Base-by-base conservation (phyloP, 2,113 vertebrate species). In the Hystrix brachyura region DNA sequence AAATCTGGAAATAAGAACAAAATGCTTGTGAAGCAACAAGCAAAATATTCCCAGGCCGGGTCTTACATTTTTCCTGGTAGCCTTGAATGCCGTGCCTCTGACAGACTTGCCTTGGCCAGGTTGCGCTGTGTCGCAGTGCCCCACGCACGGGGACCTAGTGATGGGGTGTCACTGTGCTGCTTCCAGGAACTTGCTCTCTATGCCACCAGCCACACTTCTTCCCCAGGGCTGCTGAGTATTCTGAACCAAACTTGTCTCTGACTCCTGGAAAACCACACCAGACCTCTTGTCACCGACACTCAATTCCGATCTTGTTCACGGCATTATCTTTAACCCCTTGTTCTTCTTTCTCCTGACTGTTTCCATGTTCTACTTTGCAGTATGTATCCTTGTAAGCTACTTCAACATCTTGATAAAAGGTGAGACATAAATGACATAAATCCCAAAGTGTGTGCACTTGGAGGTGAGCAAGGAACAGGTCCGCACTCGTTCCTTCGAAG, bases 61-160 rank as follows among this genome's bases (percentile, higher is more conserved):
- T 43, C 19, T 12, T 17, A 3, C 21, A 53, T 29, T 65, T 57
- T 34, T 18, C 5, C 25, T 53, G 48, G 69, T 55, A n/a, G 23
- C 23, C 6, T 8, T 2, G 4, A 69, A 34, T 21, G 0, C 23
- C 1, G 23, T 25, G 23, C 38, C 71, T 25, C 0, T 0, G 6
- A 5, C 5, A 27, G 43, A 5, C 46, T 23, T 5, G 69, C 19
- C 19, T 23, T 4, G 7, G 69, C 69, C 2, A 19, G 43, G 38
- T 10, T 4, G 38, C 7, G 11, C 11, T 11, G 19, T 1, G 9
- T 11, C 5, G 15, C 0, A 4, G 38, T 0, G 9, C 10, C 72
- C 72, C 25, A 15, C 3, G 14, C 72, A 32, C 13, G 15, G 64
- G 48, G 25, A 15, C 38, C 25, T 32, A 3, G 55, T 11, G 32